Evolutionary conservation across 2,888 invertebrate species (phyloP), one percentile per base, ranked within the genome.

Genomic region (Drosophila incognita): DNA sequence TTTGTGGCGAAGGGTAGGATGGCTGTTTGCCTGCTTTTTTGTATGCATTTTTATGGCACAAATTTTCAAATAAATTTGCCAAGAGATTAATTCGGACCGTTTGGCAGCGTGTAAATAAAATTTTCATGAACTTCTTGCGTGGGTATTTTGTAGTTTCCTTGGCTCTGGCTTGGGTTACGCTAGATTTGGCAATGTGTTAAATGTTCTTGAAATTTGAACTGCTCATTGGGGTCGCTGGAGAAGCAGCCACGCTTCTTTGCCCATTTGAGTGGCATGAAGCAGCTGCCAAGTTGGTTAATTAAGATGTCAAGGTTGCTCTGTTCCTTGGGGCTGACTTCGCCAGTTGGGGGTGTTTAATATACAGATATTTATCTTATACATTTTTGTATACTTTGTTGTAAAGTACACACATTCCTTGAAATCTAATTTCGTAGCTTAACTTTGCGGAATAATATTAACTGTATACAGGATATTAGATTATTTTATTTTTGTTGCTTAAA

Each of bases 71-170:
- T 90, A 87, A 87, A 87, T 87, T 87, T 87, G 75, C 85, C 87
- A 87, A 90, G 82, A 87, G 89, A 87, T 87, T 87, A 90, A 90
- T 89, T 84, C 87, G 89, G 84, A 74, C 82, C 90, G 87, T 90
- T 87, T 87, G 87, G 89, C 87, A 89, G 84, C 80, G 87, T 87
- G 87, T 87, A 87, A 87, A 87, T 87, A 87, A 82, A 90, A 88
- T 86, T 88, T 85, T 85, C 85, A 89, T 89, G 88, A 88, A 85
- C 87, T 85, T 83, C 82, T 82, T 79, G 62, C 62, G 67, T 69
- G 81, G 81, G 67, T 63, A 42, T 68, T 65, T 54, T 65, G 27
- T 66, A 63, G 73, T 75, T 74, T 51, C 56, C 54, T 36, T 13
- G 58, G 53, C 35, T 73, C 49, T 51, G 53, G 53, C 69, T 71